phyloP scores from a whole-genome alignment of 2,113 vertebrate genomes.

The Neogobius melanostomus region DNA sequence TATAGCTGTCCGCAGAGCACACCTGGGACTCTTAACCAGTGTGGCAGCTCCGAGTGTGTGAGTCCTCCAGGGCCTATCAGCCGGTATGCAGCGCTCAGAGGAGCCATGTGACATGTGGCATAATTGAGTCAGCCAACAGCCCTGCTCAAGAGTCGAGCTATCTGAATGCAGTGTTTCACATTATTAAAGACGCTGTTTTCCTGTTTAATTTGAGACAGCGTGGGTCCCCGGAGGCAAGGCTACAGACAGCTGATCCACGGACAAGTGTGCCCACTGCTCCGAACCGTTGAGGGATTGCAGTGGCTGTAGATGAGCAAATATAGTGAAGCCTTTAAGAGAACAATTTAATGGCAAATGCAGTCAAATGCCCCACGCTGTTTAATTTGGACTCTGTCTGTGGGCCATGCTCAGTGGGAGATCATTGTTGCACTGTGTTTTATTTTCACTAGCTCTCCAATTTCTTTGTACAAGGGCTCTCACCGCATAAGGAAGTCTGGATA shows the following conservation, averaged over 20 bases:
- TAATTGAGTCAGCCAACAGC: slow-evolving; percentile 62
- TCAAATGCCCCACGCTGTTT: slow-evolving; percentile 30
- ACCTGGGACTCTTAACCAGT: slow-evolving; percentile 46
- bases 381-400: slow-evolving; percentile 42
- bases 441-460: slow-evolving; percentile 48
- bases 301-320: slow-evolving; percentile 27
- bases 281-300: slow-evolving; percentile 51
- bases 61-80: slow-evolving; percentile 60
- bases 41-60: slow-evolving; percentile 40
- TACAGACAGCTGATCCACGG: slow-evolving; percentile 48
- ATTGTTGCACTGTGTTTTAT: slow-evolving; percentile 53
- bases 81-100: slow-evolving; percentile 49
- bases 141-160: slow-evolving; percentile 32
- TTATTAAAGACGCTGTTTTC: slow-evolving; percentile 60
- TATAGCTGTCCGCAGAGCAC: slow-evolving; percentile 40
- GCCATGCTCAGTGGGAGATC: slow-evolving; percentile 35
- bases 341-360: slow-evolving; percentile 32
- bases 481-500: slow-evolving; percentile 26
- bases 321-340: slow-evolving; percentile 41
- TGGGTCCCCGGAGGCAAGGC: slow-evolving; percentile 26
- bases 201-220: slow-evolving; percentile 54
- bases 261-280: slow-evolving; percentile 50
- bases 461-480: slow-evolving; percentile 31
- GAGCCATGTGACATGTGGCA: slow-evolving; percentile 57
- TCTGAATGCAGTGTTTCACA: slow-evolving; percentile 46